Evolutionary conservation across 2,113 vertebrate genomes (phyloP).

Genomic region (Clinocottus analis): DNA sequence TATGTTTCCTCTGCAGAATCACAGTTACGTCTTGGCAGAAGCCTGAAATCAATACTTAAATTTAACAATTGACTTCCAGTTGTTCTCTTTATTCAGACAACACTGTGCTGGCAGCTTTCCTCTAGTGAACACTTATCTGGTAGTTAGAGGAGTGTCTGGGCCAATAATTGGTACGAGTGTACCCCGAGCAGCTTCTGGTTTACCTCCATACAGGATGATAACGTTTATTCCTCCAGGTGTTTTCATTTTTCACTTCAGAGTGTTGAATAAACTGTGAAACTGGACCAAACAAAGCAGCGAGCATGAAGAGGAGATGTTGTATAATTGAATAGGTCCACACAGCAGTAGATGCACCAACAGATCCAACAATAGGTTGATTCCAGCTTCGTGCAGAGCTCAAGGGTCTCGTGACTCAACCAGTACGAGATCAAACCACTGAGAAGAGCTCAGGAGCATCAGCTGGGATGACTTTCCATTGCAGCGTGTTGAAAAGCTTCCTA

Average conservation of each 20-base stretch:
- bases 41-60: no score
- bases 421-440: slow-evolving; percentile 8
- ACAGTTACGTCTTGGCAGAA: no score
- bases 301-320: not conserved
- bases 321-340: not conserved
- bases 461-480: slow-evolving; percentile 7
- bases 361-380: not conserved
- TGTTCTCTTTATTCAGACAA: no score
- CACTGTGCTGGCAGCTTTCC: no score
- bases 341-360: not conserved
- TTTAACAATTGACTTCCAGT: no score
- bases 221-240: not conserved
- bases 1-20: no score
- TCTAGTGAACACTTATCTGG: no score
- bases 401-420: not conserved
- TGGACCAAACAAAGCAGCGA: not conserved
- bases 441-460: not conserved
- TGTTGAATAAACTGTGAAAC: not conserved
- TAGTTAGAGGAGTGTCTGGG: no score
- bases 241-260: not conserved
- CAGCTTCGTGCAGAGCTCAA: not conserved
- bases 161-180: no score
- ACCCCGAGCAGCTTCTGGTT: not conserved
- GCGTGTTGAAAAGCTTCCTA: slow-evolving; percentile 7
- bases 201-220: not conserved